A percentile compares a stretch with the other conserved stretches of the same genome.
Evolutionary conservation across 2,888 invertebrate genomes (phyloP).

Genomic region (Eremobia ochroleuca): DNA sequence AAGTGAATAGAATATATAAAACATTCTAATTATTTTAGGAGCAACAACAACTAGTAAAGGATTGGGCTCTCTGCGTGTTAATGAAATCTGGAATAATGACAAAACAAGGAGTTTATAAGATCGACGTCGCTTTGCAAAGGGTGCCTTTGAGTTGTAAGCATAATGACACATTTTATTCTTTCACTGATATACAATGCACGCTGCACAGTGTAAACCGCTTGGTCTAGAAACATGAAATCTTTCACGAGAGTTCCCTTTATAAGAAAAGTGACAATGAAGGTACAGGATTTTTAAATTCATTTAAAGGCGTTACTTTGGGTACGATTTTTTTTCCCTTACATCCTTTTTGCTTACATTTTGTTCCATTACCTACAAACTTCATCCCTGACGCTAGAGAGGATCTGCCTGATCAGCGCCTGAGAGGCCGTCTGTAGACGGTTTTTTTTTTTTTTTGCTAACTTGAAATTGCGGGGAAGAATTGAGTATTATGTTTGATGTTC

Average conservation of each 20-base stretch:
- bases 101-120: slow-evolving; percentile 73
- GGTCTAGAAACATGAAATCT: not conserved
- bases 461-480: not conserved
- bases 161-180: not conserved
- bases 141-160: slow-evolving; percentile 69
- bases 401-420: not conserved
- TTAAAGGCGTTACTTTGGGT: not conserved
- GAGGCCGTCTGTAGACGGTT: not conserved
- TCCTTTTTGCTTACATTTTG: not conserved
- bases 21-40: slow-evolving; percentile 40
- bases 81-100: slow-evolving; percentile 76
- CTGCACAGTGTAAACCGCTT: not conserved
- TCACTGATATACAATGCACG: not conserved
- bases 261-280: not conserved
- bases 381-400: not conserved
- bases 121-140: slow-evolving; percentile 73
- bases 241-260: not conserved
- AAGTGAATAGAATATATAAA: not conserved
- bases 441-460: not conserved
- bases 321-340: not conserved
- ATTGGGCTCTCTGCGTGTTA: slow-evolving; percentile 78
- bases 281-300: not conserved
- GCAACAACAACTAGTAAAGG: slow-evolving; percentile 60
- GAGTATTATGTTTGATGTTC: not conserved
- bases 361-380: not conserved